phyloP scores from a whole-genome alignment of 2,113 vertebrate genomes.

The Ahaetulla prasina region DNA sequence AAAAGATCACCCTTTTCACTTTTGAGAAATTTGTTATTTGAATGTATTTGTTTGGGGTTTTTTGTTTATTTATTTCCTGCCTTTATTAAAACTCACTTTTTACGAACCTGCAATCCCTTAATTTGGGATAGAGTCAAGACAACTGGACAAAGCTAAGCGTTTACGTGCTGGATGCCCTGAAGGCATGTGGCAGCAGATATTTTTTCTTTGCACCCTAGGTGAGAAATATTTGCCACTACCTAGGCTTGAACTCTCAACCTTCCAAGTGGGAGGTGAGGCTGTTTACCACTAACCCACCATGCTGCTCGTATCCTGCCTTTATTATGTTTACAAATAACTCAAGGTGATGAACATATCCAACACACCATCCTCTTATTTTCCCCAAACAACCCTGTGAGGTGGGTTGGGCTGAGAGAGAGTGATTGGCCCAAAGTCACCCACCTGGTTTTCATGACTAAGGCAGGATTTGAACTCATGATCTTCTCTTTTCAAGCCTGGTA shows the following conservation, averaged over 20 bases:
- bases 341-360: neutral
- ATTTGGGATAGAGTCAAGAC: neutral
- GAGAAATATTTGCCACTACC: neutral
- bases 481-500: neutral
- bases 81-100: neutral
- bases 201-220: neutral
- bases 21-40: neutral
- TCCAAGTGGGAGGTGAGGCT: neutral
- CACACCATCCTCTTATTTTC: neutral
- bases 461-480: neutral
- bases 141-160: neutral
- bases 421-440: neutral
- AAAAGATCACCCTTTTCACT: accelerated
- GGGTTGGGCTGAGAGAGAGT: neutral
- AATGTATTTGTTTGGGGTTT: neutral
- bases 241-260: neutral
- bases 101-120: neutral
- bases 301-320: neutral
- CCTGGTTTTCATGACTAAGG: neutral
- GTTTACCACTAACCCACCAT: neutral
- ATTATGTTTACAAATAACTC: neutral
- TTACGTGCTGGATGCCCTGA: neutral
- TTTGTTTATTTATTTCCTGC: neutral
- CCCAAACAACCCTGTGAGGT: neutral
- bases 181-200: neutral